Conservation (phyloP, 2,888 invertebrate species). For the Oligia latruncula region DNA sequence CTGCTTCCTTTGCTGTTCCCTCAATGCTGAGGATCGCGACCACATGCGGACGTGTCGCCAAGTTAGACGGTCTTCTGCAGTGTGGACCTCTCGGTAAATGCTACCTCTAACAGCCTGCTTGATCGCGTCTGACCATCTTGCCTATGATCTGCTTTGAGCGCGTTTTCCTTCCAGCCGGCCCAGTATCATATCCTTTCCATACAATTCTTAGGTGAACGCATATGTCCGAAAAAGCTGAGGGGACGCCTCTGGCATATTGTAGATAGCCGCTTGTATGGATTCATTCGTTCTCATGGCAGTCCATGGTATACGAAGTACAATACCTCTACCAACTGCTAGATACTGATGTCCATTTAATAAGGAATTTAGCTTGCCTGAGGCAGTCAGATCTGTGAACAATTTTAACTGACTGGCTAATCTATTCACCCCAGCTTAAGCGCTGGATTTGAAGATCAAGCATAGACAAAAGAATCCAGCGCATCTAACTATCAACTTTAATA, state of each 20-base stretch:
- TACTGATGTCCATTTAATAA: neutral
- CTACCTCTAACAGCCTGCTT: neutral
- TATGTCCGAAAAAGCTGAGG: neutral
- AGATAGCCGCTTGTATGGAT: neutral
- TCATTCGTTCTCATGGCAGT: neutral
- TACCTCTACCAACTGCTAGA: neutral
- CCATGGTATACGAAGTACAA: neutral
- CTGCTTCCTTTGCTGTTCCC: neutral
- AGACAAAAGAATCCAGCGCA: neutral
- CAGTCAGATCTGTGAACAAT: neutral
- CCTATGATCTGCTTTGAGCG: neutral
- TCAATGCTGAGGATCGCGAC: neutral
- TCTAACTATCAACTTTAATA: neutral
- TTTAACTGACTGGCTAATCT: neutral
- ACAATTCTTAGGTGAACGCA: neutral
- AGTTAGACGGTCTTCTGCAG: neutral
- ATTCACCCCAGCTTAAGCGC: neutral
- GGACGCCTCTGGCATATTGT: neutral
- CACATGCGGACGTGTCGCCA: neutral
- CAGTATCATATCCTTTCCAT: neutral
- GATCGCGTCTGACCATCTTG: neutral
- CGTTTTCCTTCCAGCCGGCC: neutral
- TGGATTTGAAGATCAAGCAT: neutral
- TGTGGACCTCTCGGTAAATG: neutral
- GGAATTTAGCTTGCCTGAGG: rapidly evolving